Evolutionary conservation across 2,888 invertebrate genomes (phyloP).

Genomic region (Ormyrus thymus): DNA sequence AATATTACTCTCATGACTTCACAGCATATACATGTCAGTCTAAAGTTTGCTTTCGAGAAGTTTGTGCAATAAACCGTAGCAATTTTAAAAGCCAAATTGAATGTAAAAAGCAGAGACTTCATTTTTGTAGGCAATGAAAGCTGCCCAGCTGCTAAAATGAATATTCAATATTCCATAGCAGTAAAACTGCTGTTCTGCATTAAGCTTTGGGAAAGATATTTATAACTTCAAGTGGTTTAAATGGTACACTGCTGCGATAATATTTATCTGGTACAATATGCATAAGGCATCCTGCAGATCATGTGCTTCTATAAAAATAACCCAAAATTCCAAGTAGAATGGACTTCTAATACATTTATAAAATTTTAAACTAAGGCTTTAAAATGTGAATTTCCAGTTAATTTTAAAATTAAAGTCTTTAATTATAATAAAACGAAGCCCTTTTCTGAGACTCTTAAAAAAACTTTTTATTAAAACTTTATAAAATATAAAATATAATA

Average conservation of each 20-base stretch:
- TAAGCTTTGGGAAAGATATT: constrained; percentile 60
- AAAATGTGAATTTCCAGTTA: background rate
- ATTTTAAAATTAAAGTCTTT: background rate
- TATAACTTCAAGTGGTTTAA: constrained; percentile 65
- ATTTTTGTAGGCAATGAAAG: constrained; percentile 16
- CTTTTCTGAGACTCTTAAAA: background rate
- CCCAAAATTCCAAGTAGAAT: constrained; percentile 18
- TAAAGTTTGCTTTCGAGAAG: constrained; percentile 32
- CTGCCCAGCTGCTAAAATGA: constrained; percentile 26
- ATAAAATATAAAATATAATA: background rate
- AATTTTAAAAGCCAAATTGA: constrained; percentile 17
- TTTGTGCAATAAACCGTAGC: background rate
- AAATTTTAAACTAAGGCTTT: background rate
- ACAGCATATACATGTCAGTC: background rate
- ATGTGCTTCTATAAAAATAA: constrained; percentile 12
- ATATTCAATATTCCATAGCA: constrained; percentile 41
- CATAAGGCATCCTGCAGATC: constrained; percentile 37
- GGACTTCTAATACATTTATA: background rate
- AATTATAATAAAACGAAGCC: background rate
- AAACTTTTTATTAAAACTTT: background rate
- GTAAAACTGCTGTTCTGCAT: constrained; percentile 49
- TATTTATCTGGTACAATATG: constrained; percentile 61
- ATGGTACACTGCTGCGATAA: constrained; percentile 61
- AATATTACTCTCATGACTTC: constrained; percentile 20
- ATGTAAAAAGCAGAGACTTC: constrained; percentile 12